Percentiles rank a stretch among this genome's conserved stretches.
Evolutionary conservation across 1,140 invertebrate species (phyloP).

Genomic region (Heterodera carotae): DNA sequence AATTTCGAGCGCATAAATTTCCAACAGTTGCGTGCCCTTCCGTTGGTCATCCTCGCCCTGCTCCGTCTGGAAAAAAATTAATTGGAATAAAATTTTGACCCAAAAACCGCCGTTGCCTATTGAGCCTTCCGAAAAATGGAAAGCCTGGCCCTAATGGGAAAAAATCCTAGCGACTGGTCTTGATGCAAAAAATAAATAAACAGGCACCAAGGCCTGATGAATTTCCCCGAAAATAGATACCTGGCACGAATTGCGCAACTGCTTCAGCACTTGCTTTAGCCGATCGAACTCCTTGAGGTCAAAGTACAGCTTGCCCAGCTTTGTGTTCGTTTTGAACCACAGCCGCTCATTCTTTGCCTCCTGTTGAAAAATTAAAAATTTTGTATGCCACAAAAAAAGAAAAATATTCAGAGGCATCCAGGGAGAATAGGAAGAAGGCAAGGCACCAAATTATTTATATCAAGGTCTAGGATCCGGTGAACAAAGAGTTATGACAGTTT

Average conservation of each 20-base stretch:
- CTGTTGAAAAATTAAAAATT: constrained; percentile 49
- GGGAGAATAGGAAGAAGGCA: too few species aligned
- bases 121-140: too few species aligned
- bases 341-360: constrained; percentile 98
- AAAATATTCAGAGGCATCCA: too few species aligned
- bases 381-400: background rate
- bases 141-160: too few species aligned
- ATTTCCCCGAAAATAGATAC: too few species aligned
- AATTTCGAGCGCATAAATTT: constrained; percentile 98
- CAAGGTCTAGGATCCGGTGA: too few species aligned
- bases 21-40: constrained; percentile 89
- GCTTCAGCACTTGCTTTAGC: constrained; percentile 92
- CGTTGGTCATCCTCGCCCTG: constrained; percentile 99
- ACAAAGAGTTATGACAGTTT: too few species aligned
- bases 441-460: too few species aligned
- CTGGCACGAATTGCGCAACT: constrained; percentile 94
- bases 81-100: constrained; percentile 30
- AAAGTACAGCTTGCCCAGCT: constrained; percentile 96
- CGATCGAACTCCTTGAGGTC: constrained; percentile 92
- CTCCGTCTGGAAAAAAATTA: constrained; percentile 77
- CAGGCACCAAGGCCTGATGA: too few species aligned
- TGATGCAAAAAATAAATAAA: too few species aligned
- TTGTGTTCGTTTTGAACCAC: constrained; percentile 99
- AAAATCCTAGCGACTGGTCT: too few species aligned
- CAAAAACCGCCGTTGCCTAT: too few species aligned